Conservation (phyloP, 2,797 vertebrate genomes). For the Malacoctenus gilli region DNA sequence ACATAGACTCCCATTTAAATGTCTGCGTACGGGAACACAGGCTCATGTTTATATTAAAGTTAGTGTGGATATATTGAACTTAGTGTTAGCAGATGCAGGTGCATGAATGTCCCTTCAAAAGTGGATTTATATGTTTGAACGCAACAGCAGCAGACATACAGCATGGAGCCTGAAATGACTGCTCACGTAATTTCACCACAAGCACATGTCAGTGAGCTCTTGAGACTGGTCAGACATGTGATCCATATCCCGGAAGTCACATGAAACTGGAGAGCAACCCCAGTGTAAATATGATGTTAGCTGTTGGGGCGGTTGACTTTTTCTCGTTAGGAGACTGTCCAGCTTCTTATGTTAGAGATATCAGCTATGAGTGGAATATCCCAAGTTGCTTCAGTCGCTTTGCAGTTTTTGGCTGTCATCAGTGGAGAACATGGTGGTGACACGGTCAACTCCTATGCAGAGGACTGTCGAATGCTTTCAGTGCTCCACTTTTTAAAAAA, state of each 20-base stretch:
- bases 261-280: conserved; percentile 54
- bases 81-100: no score
- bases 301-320: conserved; percentile 12
- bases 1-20: no score
- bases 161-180: conserved; percentile 10
- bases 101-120: conserved; percentile 13
- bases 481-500: no score
- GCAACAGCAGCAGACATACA: conserved; percentile 13
- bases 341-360: conserved; percentile 41
- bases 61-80: no score
- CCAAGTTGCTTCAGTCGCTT: conserved; percentile 40
- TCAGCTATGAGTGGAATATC: conserved; percentile 42
- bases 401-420: conserved; percentile 51
- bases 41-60: no score
- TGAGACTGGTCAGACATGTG: conserved; percentile 21
- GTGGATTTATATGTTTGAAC: conserved; percentile 19
- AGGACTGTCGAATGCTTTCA: no score
- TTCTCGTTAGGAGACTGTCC: conserved; percentile 9
- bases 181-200: conserved; percentile 22
- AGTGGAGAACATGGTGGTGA: conserved; percentile 31
- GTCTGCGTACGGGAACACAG: no score
- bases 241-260: conserved; percentile 23
- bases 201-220: conserved; percentile 17
- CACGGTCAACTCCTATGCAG: no score
- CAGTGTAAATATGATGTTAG: conserved; percentile 41